Evolutionary conservation across 2,797 vertebrate species (phyloP), one percentile per base, ranked within the genome.

Genomic region (Lithobates sylvaticus): DNA sequence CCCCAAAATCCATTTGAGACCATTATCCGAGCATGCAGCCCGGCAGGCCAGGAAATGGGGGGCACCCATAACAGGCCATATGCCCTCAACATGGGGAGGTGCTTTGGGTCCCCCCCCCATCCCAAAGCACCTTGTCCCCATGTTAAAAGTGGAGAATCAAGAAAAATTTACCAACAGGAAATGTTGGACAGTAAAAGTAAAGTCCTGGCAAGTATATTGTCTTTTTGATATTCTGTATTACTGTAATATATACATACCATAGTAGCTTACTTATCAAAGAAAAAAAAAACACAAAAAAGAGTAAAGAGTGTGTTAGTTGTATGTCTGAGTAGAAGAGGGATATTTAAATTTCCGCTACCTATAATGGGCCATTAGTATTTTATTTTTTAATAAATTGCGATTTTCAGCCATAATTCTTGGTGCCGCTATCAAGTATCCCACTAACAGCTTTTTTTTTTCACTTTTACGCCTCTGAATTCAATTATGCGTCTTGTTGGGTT

Each of bases 401-500:
- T 73, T 23, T 27, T 29, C 39, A 72, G 71, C 86, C 81, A 84
- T 87, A 79, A 84, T 75, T 83, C 81, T 83, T 78, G 85, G 54
- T 34, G 27, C 54, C 77, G 75, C 85, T 75, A 83, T 87, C 85
- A 26, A 78, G 71, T 74, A 80, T 80, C 76, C 76, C 73, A 75
- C 81, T 84, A 87, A 87, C 70, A 70, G 44, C 47, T 84, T 75
- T 76, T 29, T 29, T 34, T 36, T 70, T 80, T 84, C 86, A 87
- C 81, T 87, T 80, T 87, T 87, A 84, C 76, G 76, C 81, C 86
- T 87, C 86, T 87, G 86, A 81, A 87, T 87, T 84, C 86, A 87
- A 87, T 87, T 87, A 87, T 87, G 86, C 81, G 71, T 87, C 86
- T 84, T 87, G 86, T 87, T 87, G 86, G 81, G 86, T 87, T 87